A percentile compares a stretch with the other conserved stretches of the same genome.
phyloP scores from a whole-genome alignment of 2,797 vertebrate species.

The Eremophila alpestris region DNA sequence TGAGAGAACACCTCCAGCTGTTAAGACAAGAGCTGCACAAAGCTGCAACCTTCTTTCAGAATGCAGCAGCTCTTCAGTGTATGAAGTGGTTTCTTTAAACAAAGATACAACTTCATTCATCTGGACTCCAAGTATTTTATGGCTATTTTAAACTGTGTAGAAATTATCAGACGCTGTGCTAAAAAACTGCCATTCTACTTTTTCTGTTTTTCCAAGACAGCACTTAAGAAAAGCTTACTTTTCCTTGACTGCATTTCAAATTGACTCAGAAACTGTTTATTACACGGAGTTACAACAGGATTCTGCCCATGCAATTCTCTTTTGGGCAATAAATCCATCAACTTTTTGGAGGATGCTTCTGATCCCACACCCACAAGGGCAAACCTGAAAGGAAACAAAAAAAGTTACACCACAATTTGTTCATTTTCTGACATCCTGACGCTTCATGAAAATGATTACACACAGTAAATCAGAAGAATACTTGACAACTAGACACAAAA shows the following conservation, averaged over 20 bases:
- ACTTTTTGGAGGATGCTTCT: conserved; percentile 93
- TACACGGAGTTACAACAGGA: conserved; percentile 96
- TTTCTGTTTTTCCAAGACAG: background rate
- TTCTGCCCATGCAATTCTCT: conserved; percentile 97
- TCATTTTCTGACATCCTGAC: background rate
- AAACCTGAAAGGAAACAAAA: conserved; percentile 81
- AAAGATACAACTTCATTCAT: background rate
- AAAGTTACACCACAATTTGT: background rate
- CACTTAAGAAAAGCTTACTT: conserved; percentile 83
- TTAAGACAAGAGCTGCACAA: background rate
- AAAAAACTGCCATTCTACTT: background rate
- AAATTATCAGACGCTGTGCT: background rate
- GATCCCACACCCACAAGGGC: conserved; percentile 97
- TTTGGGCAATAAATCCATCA: conserved; percentile 96
- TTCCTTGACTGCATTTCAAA: conserved; percentile 99
- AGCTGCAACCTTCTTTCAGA: background rate
- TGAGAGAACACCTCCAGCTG: background rate
- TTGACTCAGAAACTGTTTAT: conserved; percentile 98
- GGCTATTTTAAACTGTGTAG: background rate
- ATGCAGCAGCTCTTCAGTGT: background rate
- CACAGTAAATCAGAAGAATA: background rate
- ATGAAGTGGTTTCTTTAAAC: background rate
- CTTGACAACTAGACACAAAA: background rate
- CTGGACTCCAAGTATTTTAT: background rate
- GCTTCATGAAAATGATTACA: background rate